phyloP scores from a whole-genome alignment of 2,888 invertebrate species.

The Leucoptera coffeella region DNA sequence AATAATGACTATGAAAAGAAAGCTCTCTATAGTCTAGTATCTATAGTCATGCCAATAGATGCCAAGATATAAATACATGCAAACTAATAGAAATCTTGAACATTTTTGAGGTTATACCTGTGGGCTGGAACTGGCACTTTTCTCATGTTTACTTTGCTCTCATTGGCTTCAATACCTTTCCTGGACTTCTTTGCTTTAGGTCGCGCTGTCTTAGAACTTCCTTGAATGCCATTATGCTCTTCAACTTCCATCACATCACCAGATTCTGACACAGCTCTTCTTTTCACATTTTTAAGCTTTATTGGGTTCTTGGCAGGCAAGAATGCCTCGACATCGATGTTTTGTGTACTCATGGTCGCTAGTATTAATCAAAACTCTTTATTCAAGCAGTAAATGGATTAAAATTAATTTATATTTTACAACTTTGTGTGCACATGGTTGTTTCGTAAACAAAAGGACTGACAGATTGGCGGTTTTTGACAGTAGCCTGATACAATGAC shows the following conservation, averaged over 20 bases:
- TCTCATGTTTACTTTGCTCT: conserved; percentile 55
- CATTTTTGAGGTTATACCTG: conserved; percentile 45
- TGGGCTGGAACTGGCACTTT: conserved; percentile 89
- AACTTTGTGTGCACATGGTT: no score
- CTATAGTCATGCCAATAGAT: no score
- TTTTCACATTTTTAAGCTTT: conserved; percentile 43
- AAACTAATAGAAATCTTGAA: conserved; percentile 9
- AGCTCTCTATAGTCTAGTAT: no score
- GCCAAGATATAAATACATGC: no score
- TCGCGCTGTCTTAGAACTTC: conserved; percentile 22
- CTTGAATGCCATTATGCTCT: conserved; percentile 55
- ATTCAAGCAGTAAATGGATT: no score
- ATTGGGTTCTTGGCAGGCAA: conserved; percentile 42
- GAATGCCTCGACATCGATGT: conserved; percentile 48
- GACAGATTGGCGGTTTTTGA: no score
- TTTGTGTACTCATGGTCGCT: conserved; percentile 40
- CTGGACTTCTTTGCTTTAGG: conserved; percentile 37
- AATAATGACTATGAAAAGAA: no score
- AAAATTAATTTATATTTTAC: no score
- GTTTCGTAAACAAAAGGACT: no score
- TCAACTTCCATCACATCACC: conserved; percentile 63
- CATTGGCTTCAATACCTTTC: conserved; percentile 34
- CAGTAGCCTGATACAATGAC: no score
- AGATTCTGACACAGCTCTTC: conserved; percentile 36
- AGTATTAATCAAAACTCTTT: no score